Conservation (phyloP, 2,113 vertebrate species). For the Hemichromis elongatus region DNA sequence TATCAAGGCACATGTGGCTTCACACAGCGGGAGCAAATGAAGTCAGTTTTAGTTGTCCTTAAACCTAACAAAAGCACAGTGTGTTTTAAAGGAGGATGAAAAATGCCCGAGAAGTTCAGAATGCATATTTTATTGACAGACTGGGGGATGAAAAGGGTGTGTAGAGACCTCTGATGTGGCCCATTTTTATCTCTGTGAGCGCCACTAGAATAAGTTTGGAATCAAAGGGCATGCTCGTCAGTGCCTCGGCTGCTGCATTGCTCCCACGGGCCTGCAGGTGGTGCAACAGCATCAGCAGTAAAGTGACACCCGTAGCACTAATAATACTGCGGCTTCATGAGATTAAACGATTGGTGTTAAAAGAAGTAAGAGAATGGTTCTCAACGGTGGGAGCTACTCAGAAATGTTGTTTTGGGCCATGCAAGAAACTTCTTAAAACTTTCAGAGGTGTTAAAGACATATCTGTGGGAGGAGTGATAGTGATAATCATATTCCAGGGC, state of each 20-base stretch:
- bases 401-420: background rate
- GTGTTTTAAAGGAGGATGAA: background rate
- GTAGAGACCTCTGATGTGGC: background rate
- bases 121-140: background rate
- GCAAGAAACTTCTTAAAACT: background rate
- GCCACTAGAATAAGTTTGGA: background rate
- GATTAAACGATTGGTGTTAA: conserved; percentile 37
- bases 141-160: background rate
- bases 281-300: conserved; percentile 67
- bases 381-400: background rate
- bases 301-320: background rate
- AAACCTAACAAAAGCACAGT: background rate
- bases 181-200: background rate
- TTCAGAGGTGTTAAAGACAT: background rate
- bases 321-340: conserved; percentile 6
- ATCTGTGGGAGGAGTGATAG: background rate
- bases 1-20: background rate
- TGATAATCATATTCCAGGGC: background rate
- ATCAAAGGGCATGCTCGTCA: background rate
- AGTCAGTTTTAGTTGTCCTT: background rate
- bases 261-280: conserved; percentile 67
- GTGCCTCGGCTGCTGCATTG: conserved; percentile 29
- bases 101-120: background rate
- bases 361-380: conserved; percentile 18
- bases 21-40: accelerated